phyloP scores from a whole-genome alignment of 37 sponge, comb jelly and placozoan species.

The Beroe forskalii region DNA sequence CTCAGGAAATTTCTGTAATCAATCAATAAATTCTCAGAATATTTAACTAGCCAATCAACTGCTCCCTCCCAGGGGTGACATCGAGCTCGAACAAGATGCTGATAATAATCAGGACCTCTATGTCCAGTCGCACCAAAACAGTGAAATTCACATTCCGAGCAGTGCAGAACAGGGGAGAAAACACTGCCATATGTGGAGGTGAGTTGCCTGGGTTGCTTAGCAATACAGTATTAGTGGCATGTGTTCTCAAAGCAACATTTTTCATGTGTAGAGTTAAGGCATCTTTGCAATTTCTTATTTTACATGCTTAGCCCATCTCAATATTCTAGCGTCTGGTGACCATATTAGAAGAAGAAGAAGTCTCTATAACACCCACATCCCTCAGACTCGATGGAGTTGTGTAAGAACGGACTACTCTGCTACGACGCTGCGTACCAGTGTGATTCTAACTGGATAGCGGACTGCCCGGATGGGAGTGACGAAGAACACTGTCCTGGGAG shows the following conservation, averaged over 20 bases:
- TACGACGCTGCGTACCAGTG: constrained; percentile 32
- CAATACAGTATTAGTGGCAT: no score
- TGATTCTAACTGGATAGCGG: neutral
- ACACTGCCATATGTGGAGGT: neutral
- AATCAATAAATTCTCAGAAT: no score
- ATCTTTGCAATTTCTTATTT: no score
- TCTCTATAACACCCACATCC: no score
- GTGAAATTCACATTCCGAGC: constrained; percentile 7
- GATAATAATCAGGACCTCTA: constrained; percentile 3
- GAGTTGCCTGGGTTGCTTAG: no score
- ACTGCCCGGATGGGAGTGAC: constrained; percentile 32
- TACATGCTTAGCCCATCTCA: no score
- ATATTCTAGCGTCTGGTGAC: no score
- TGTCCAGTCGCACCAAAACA: neutral
- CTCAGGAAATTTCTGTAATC: no score
- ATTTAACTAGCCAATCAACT: no score
- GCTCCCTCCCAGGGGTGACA: neutral
- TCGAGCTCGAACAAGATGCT: constrained; percentile 8
- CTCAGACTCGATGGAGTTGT: neutral
- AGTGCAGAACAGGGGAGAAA: neutral
- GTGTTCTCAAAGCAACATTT: no score
- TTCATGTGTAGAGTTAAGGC: no score
- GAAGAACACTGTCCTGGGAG: neutral
- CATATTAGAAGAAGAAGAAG: no score
- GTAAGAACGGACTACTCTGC: neutral